Evolutionary conservation across 2,888 invertebrate genomes (phyloP).

Genomic region (Acrobasis consociella): DNA sequence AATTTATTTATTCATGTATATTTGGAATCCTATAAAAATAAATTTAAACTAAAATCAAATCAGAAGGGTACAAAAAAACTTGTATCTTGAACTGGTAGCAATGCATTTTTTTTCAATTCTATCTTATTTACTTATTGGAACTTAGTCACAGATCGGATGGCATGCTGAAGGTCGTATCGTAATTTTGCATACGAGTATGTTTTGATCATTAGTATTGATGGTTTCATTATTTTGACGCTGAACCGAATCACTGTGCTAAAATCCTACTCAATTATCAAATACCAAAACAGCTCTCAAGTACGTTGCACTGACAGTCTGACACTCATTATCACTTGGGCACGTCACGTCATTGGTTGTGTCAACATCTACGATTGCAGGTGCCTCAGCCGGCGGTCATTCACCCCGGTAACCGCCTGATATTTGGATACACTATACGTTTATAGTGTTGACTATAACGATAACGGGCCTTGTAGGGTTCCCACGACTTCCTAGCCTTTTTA

Average conservation of each 20-base stretch:
- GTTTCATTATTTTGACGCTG: too few relatives aligned
- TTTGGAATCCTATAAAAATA: too few relatives aligned
- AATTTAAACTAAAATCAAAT: too few relatives aligned
- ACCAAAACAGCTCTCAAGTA: constrained; percentile 51
- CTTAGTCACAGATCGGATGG: too few relatives aligned
- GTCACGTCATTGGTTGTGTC: constrained; percentile 68
- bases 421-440: constrained; percentile 69
- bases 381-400: constrained; percentile 67
- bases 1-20: too few relatives aligned
- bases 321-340: constrained; percentile 70
- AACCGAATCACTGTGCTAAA: constrained; percentile 1
- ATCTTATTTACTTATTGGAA: too few relatives aligned
- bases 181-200: too few relatives aligned
- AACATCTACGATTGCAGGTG: constrained; percentile 78
- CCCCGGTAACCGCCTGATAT: constrained; percentile 70
- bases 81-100: too few relatives aligned
- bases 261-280: constrained; percentile 24
- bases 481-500: background rate
- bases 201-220: too few relatives aligned
- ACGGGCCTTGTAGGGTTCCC: constrained; percentile 43
- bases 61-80: too few relatives aligned
- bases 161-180: too few relatives aligned
- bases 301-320: constrained; percentile 49
- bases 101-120: too few relatives aligned
- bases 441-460: constrained; percentile 55